Conservation (phyloP, 2,113 vertebrate species). For the Stictonetta naevosa region DNA sequence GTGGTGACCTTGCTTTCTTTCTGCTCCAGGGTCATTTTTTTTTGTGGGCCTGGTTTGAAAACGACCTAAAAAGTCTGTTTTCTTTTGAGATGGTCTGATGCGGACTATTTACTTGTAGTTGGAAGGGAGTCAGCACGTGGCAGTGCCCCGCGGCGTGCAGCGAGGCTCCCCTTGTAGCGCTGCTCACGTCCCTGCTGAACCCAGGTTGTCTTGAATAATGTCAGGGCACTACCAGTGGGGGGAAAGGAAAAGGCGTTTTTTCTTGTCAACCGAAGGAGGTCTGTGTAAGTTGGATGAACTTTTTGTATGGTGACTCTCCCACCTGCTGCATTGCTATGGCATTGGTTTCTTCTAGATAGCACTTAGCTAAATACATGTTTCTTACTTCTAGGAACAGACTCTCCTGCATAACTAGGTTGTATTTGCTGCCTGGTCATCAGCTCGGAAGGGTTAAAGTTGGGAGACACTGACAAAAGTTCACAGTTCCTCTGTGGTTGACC, state of each 20-base stretch:
- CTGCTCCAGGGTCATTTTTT: neutral
- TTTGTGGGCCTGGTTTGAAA: neutral
- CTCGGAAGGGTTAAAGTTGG: neutral
- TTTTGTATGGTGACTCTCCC: neutral
- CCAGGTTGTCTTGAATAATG: neutral
- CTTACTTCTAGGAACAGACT: neutral
- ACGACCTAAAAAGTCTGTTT: fast-evolving
- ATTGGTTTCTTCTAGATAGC: too few relatives aligned
- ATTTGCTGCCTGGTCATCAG: neutral
- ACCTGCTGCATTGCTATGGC: neutral
- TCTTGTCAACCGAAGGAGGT: neutral
- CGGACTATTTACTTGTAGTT: neutral
- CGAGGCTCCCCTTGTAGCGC: neutral
- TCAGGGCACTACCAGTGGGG: too few relatives aligned
- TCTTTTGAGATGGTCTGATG: neutral
- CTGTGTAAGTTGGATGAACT: neutral
- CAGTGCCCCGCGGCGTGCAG: too few relatives aligned
- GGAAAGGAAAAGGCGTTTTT: neutral
- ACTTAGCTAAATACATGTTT: neutral
- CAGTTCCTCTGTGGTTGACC: neutral
- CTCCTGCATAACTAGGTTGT: neutral
- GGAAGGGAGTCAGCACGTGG: neutral
- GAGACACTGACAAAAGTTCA: neutral
- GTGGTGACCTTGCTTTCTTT: neutral
- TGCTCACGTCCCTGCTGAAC: too few relatives aligned